Percentiles rank a stretch among this genome's conserved stretches.
phyloP scores from a whole-genome alignment of 2,888 invertebrate species.

The Gymnocheta viridis region DNA sequence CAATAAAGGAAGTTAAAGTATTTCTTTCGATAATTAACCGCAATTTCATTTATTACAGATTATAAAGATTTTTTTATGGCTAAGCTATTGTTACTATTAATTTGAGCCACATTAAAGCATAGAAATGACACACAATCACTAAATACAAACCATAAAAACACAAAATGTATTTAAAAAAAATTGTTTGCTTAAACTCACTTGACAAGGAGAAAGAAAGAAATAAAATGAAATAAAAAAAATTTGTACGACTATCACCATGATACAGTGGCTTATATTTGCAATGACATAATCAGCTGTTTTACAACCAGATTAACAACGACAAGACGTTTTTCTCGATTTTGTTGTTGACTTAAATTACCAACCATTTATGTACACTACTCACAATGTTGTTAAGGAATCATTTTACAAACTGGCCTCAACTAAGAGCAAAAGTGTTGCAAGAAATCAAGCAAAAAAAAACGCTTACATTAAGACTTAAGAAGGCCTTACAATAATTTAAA shows the following conservation, averaged over 20 bases:
- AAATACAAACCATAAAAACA: slow-evolving; percentile 18
- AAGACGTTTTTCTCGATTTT: slow-evolving; percentile 1
- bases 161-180: slow-evolving; percentile 15
- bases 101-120: slow-evolving; percentile 47
- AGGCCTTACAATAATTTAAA: slow-evolving; percentile 31
- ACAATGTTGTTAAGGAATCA: slow-evolving; percentile 10
- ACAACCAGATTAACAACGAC: slow-evolving; percentile 59
- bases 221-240: slow-evolving; percentile 1
- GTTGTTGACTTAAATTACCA: slow-evolving; percentile 22
- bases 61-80: slow-evolving; percentile 33
- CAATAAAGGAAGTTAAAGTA: slow-evolving; percentile 35
- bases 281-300: slow-evolving; percentile 78
- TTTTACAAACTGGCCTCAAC: slow-evolving; percentile 54
- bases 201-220: slow-evolving; percentile 6
- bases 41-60: slow-evolving; percentile 52
- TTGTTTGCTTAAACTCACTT: background rate
- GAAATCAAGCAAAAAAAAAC: slow-evolving; percentile 10
- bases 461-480: background rate
- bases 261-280: slow-evolving; percentile 62
- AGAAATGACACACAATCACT: slow-evolving; percentile 57
- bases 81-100: slow-evolving; percentile 51
- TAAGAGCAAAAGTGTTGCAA: slow-evolving; percentile 67
- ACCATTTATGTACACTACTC: background rate
- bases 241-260: slow-evolving; percentile 25
- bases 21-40: slow-evolving; percentile 43